Base-by-base conservation (phyloP, 2,888 invertebrate genomes). In the Campoplex capitator region DNA sequence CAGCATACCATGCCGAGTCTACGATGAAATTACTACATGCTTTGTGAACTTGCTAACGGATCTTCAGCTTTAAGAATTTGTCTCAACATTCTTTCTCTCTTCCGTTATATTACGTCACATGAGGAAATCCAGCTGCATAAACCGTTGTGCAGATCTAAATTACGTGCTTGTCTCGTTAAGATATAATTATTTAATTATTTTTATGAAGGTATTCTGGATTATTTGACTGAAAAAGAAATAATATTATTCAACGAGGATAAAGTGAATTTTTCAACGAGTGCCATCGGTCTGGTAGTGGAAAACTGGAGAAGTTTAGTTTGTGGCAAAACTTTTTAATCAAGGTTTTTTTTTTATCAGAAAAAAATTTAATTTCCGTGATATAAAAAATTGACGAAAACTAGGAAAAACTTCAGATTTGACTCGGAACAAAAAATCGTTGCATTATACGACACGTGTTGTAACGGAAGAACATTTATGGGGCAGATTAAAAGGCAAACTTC, bases 401-500 rank as follows among this genome's bases (percentile, higher is more conserved):
- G 23, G 11, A 56, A 56, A 38, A 73, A 38, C 11, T 71, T 32
- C 3, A 23, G 18, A 32, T 8, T 35, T 13, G 18, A 56, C 38
- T 54, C 16, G 18, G 51, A 45, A 3, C 9, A 54, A 18, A 62
- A 32, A 62, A 62, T 62, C 32, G 6, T 23, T 62, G 28, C 2
- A 32, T 54, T 35, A 8, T 8, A 38, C 48, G 77, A 77, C 73
- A 42, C 82, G 77, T 86, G 86, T 85, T 88, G 86, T 82, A 35
- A 23, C 16, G 16, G 79, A 78, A 86, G 88, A 87, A 75, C 88
- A 85, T 71, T 82, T 77, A 54, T 73, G n/a, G 54, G 48, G 54
- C 84, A 91, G 89, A 91, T 91, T 92, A 91, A 90, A 92, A 91
- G 91, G 91, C 88, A 87, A 89, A 89, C 83, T 89, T 89, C 88